Conservation (phyloP, 2,888 invertebrate genomes). For the Cheilosia vulpina region DNA sequence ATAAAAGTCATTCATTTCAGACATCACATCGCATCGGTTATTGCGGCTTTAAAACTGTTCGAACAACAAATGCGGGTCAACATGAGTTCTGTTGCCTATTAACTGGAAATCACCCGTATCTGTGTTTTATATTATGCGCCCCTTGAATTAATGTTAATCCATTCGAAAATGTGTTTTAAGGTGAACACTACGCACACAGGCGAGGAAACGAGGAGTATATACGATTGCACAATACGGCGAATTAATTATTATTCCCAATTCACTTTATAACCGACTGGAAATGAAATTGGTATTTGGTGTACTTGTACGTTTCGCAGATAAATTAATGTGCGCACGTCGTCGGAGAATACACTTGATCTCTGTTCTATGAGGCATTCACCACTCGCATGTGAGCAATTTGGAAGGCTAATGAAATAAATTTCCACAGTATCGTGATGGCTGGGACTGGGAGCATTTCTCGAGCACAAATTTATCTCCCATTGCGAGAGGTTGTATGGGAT, state of each 20-base stretch:
- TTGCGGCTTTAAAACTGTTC: constrained; percentile 35
- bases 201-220: neutral
- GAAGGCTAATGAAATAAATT: constrained; percentile 50
- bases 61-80: constrained; percentile 21
- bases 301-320: constrained; percentile 26
- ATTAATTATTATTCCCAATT: constrained; percentile 50
- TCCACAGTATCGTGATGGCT: neutral
- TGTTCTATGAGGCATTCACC: neutral
- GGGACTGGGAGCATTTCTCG: neutral
- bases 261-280: constrained; percentile 40
- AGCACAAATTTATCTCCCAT: neutral
- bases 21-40: constrained; percentile 23
- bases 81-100: neutral
- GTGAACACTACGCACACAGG: constrained; percentile 1
- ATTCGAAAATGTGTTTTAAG: constrained; percentile 9
- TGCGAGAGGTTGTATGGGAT: neutral
- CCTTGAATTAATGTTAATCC: constrained; percentile 18
- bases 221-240: neutral
- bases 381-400: constrained; percentile 14
- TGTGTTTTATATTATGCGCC: constrained; percentile 18
- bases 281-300: constrained; percentile 2
- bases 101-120: constrained; percentile 22
- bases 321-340: neutral
- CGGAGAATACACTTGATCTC: constrained; percentile 10
- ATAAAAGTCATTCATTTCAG: constrained; percentile 33